phyloP scores from a whole-genome alignment of 2,113 vertebrate species.

The Brachypteracias leptosomus region DNA sequence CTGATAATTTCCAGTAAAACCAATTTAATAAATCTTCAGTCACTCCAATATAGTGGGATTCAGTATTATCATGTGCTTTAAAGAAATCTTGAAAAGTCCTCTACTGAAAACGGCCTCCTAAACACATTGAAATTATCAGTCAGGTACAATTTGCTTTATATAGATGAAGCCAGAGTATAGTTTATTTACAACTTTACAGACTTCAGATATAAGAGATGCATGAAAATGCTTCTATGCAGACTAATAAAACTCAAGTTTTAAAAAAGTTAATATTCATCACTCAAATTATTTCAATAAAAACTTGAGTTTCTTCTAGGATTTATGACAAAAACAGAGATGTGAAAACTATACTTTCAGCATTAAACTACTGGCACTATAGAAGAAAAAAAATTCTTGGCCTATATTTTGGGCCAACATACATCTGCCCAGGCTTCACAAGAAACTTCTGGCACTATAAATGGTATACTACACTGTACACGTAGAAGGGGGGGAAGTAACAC shows the following conservation, averaged over 20 bases:
- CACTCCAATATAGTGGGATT: neutral
- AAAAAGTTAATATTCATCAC: neutral
- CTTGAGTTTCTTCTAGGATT: neutral
- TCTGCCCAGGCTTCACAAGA: neutral
- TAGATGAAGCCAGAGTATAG: neutral
- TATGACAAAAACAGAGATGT: neutral
- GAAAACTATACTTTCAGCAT: neutral
- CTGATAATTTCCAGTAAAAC: neutral
- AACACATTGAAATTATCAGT: neutral
- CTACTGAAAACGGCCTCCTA: neutral
- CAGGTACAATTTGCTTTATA: neutral
- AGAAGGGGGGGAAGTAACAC: neutral
- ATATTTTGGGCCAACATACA: neutral
- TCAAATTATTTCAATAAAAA: neutral
- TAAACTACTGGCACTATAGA: neutral
- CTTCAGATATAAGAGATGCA: neutral
- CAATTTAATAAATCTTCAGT: neutral
- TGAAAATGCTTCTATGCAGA: neutral
- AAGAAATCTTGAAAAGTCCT: neutral
- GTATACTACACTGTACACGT: accelerated
- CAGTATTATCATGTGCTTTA: neutral
- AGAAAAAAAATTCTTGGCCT: neutral
- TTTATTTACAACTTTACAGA: neutral
- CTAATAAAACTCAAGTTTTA: neutral
- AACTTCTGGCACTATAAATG: neutral